Evolutionary conservation across 2,888 invertebrate species (phyloP).

Genomic region (Osedax fenrisi): DNA sequence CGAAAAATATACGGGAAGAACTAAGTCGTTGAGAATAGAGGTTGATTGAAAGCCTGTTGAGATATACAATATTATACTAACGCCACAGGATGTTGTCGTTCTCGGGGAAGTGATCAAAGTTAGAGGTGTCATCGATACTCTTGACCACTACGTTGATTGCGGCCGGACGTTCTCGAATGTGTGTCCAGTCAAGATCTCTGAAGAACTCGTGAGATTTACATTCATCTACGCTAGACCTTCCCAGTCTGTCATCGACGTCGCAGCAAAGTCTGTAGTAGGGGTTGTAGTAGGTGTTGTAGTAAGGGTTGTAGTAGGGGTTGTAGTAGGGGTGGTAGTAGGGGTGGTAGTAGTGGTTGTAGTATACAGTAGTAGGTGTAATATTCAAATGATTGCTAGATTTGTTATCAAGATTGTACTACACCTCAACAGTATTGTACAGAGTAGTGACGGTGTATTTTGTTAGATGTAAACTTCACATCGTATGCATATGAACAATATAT

Average conservation of each 20-base stretch:
- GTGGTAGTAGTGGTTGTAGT: not conserved
- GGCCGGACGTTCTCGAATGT: slow-evolving; percentile 92
- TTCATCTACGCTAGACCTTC: slow-evolving; percentile 77
- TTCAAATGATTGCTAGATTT: too few species aligned
- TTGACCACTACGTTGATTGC: slow-evolving; percentile 93
- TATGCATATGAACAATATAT: too few species aligned
- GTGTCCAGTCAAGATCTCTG: slow-evolving; percentile 88
- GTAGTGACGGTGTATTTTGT: too few species aligned
- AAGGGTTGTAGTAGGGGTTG: not conserved
- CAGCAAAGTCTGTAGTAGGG: slow-evolving; percentile 69
- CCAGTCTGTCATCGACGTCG: slow-evolving; percentile 81
- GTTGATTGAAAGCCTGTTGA: too few species aligned
- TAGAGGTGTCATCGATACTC: slow-evolving; percentile 97
- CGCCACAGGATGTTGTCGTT: slow-evolving; percentile 68
- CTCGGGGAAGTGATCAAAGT: slow-evolving; percentile 99
- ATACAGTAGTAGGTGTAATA: too few species aligned
- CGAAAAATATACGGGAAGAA: too few species aligned
- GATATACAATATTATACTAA: too few species aligned
- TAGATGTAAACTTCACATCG: too few species aligned
- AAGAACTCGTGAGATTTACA: slow-evolving; percentile 82
- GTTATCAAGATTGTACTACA: too few species aligned
- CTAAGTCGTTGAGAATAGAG: too few species aligned
- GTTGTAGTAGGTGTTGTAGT: not conserved
- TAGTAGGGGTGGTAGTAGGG: not conserved
- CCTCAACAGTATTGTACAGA: too few species aligned